Percentiles rank a stretch among this genome's conserved stretches.
These are phyloP conservation scores for Threskiornis aethiopicus DNA, from an alignment of 2,797 vertebrate genomes.

Conservation along the genomic window DNA sequence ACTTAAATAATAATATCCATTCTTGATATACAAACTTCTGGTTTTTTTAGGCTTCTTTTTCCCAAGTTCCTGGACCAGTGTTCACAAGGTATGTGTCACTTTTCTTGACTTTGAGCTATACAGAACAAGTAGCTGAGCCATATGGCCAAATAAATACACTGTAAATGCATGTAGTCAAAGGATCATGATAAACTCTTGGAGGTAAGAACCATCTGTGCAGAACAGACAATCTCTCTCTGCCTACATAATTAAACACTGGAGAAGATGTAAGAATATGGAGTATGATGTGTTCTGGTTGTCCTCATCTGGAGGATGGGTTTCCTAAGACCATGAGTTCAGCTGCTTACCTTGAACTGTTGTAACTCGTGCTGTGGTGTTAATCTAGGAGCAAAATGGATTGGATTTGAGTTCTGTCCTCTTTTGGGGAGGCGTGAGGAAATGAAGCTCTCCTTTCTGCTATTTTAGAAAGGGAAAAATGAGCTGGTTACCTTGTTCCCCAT, in stretches of 20 bases:
- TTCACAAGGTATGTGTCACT: constrained; percentile 85
- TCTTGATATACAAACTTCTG: neutral
- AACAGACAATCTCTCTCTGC: neutral
- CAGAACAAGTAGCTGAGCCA: neutral
- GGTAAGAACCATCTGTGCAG: neutral
- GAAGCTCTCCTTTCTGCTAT: neutral
- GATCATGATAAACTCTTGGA: neutral
- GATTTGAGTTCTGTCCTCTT: neutral
- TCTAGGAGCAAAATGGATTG: neutral
- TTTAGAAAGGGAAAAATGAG: neutral
- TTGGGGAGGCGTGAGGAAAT: neutral
- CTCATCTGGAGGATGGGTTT: neutral
- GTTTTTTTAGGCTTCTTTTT: constrained; percentile 84
- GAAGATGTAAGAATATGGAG: neutral
- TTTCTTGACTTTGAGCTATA: neutral
- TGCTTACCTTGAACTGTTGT: neutral
- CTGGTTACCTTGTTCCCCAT: neutral
- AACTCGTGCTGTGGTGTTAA: neutral
- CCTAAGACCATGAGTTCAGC: neutral
- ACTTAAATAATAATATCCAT: neutral
- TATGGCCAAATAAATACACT: neutral
- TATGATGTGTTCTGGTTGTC: neutral
- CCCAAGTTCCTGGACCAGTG: constrained; percentile 97
- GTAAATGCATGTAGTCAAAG: rapidly evolving
- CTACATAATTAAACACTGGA: neutral